Evolutionary conservation across 53 echinoderm and acorn worm genomes (phyloP).

Genomic region (Apostichopus leukothele): DNA sequence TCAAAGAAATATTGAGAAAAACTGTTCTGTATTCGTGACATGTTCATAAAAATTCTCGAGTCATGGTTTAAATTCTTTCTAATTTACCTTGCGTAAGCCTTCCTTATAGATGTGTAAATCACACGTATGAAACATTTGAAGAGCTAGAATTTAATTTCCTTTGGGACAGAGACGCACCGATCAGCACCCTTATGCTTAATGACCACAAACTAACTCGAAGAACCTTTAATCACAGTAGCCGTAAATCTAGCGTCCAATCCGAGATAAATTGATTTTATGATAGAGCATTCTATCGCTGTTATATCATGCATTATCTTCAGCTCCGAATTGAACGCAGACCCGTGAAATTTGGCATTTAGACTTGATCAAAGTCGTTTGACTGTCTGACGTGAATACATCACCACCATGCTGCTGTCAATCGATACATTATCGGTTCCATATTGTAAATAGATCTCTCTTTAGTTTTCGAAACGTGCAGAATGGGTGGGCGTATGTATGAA

Average conservation of each 20-base stretch:
- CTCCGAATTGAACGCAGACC: constrained; percentile 26
- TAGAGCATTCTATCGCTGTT: constrained; percentile 36
- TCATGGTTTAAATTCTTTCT: constrained; percentile 18
- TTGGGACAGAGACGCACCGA: constrained; percentile 28
- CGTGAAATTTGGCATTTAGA: constrained; percentile 47
- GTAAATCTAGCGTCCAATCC: constrained; percentile 41
- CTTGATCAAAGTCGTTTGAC: constrained; percentile 17
- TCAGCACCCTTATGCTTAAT: constrained; percentile 36
- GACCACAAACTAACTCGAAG: constrained; percentile 41
- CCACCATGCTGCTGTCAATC: no score
- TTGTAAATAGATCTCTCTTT: no score
- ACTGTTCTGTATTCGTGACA: constrained; percentile 18
- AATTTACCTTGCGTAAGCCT: constrained; percentile 45
- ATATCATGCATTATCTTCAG: constrained; percentile 17
- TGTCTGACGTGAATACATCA: neutral
- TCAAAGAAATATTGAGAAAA: neutral
- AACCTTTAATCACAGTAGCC: constrained; percentile 39
- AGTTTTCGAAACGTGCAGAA: no score
- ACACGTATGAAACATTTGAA: constrained; percentile 32
- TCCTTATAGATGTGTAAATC: constrained; percentile 38
- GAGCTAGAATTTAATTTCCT: constrained; percentile 42
- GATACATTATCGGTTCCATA: no score
- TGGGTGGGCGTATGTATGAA: no score
- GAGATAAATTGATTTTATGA: constrained; percentile 44
- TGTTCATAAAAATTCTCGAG: constrained; percentile 13